phyloP scores from a whole-genome alignment of 2,113 vertebrate genomes.

The Pelusios castaneus region DNA sequence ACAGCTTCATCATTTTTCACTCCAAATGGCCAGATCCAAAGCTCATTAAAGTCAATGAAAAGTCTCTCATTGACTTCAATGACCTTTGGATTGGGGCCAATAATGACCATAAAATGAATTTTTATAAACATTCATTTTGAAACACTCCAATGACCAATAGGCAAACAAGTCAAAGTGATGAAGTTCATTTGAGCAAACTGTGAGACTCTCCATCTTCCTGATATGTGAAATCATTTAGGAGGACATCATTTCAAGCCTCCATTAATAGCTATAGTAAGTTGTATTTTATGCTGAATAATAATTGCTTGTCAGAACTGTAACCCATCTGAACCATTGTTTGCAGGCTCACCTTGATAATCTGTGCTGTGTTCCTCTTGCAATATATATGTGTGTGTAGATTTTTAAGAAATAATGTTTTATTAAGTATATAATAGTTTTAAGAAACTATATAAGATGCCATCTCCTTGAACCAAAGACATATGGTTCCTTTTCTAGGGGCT shows the following conservation, averaged over 20 bases:
- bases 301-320: neutral
- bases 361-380: neutral
- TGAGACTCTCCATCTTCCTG: neutral
- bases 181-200: neutral
- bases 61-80: neutral
- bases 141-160: neutral
- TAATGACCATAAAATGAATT: neutral
- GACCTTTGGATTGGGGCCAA: neutral
- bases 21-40: neutral
- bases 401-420: too few relatives aligned
- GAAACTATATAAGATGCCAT: neutral
- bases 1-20: neutral
- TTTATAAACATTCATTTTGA: neutral
- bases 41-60: neutral
- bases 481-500: neutral
- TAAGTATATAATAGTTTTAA: too few relatives aligned
- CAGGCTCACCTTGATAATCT: neutral
- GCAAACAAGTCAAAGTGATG: neutral
- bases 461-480: neutral
- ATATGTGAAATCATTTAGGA: neutral
- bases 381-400: too few relatives aligned
- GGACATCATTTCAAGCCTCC: neutral
- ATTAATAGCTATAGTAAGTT: neutral
- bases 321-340: neutral
- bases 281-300: neutral